Evolutionary conservation across 2,797 vertebrate species (phyloP).

Genomic region (Arnoldichthys spilopterus): DNA sequence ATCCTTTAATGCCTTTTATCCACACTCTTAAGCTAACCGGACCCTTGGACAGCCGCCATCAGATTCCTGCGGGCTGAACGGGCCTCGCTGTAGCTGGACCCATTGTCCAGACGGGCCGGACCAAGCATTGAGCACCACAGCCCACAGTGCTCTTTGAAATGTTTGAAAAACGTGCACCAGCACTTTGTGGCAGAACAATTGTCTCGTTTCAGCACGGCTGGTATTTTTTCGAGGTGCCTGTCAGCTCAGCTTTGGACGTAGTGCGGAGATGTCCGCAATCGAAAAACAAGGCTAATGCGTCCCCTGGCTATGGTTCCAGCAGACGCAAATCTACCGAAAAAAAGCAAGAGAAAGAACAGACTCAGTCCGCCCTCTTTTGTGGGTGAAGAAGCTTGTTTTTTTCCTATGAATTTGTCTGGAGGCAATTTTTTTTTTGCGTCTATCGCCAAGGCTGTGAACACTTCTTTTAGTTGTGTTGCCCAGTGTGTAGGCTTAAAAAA

Average conservation of each 20-base stretch:
- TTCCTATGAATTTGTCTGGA: background rate
- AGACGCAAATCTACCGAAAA: constrained; percentile 29
- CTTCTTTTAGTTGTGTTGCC: constrained; percentile 10
- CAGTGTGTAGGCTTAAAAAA: constrained; percentile 20
- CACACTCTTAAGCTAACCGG: constrained; percentile 47
- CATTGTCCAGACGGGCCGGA: constrained; percentile 51
- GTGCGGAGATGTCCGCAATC: constrained; percentile 66
- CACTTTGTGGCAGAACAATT: constrained; percentile 69
- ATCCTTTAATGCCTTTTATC: constrained; percentile 56
- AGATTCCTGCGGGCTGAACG: constrained; percentile 48
- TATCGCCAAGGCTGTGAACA: constrained; percentile 15
- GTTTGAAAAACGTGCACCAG: constrained; percentile 62
- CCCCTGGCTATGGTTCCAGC: constrained; percentile 63
- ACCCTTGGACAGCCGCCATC: constrained; percentile 49
- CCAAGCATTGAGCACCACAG: constrained; percentile 33
- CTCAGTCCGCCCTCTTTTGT: constrained; percentile 9
- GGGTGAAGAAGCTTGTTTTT: constrained; percentile 12
- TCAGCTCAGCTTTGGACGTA: constrained; percentile 69
- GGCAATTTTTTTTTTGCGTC: background rate
- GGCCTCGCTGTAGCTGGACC: constrained; percentile 41
- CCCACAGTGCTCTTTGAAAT: constrained; percentile 1
- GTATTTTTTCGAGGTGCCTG: constrained; percentile 67
- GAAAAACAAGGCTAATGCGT: constrained; percentile 73
- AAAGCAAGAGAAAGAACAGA: background rate
- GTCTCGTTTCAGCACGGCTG: constrained; percentile 57